Percentiles rank a stretch among this genome's conserved stretches.
Conservation (phyloP, 2,888 invertebrate species). For the Chorisops tibialis region DNA sequence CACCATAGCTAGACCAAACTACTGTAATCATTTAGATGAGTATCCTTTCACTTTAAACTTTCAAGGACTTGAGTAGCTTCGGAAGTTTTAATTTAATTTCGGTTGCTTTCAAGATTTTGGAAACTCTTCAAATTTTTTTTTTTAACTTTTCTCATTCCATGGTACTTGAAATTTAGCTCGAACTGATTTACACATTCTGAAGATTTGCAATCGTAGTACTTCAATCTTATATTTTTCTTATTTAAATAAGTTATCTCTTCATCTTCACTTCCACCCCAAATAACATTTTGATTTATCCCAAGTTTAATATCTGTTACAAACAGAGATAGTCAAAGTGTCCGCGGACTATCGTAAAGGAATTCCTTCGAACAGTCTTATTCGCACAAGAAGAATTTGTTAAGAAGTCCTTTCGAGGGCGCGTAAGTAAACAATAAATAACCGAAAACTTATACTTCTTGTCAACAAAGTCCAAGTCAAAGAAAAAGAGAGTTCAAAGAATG, state of each 20-base stretch:
- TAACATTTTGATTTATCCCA: no score
- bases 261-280: background rate
- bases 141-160: no score
- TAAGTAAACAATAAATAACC: constrained; percentile 7
- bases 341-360: background rate
- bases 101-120: no score
- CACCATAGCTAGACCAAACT: background rate
- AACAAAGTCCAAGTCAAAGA: constrained; percentile 2
- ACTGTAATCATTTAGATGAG: background rate
- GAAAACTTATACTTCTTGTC: constrained; percentile 19
- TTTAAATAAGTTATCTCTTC: background rate
- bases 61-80: background rate
- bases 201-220: background rate
- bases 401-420: background rate
- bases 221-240: no score
- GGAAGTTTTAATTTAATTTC: no score
- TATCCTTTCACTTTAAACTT: background rate
- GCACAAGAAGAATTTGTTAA: background rate
- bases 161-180: no score
- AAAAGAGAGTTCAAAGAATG: constrained; percentile 41
- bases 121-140: no score
- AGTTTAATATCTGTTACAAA: background rate
- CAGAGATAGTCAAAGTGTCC: background rate
- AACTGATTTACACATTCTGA: background rate
- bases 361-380: background rate